These are phyloP conservation scores for Grus americana DNA, from an alignment of 2,113 vertebrate species.

Conservation along the genomic window DNA sequence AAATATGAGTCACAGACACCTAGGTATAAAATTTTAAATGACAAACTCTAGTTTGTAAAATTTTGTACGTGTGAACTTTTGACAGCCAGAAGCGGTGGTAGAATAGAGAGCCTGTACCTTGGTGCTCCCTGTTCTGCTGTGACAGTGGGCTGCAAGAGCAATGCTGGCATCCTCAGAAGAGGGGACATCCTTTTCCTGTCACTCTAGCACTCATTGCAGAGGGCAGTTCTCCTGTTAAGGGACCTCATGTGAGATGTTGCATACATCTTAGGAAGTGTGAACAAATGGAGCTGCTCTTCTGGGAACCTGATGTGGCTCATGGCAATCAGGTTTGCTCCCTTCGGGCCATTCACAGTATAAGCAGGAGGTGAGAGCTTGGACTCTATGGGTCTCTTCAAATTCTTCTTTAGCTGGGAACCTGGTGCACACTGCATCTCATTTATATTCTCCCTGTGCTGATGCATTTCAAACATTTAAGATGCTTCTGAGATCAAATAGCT, in stretches of 20 bases:
- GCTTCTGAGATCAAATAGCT: neutral
- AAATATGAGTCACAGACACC: slow-evolving; percentile 40
- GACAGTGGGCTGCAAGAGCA: neutral
- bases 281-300: neutral
- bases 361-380: neutral
- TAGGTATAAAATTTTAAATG: slow-evolving; percentile 17
- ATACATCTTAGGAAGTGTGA: neutral
- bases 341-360: neutral
- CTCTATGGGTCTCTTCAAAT: neutral
- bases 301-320: neutral
- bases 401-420: neutral
- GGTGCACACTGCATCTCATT: neutral
- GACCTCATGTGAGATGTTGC: neutral
- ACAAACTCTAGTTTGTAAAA: slow-evolving; percentile 16
- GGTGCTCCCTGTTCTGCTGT: neutral
- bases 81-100: neutral
- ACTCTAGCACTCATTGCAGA: neutral
- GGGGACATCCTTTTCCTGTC: neutral
- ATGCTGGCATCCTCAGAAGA: neutral
- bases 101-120: neutral
- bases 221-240: neutral
- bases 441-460: neutral
- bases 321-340: neutral
- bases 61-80: neutral
- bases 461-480: neutral